Percentiles rank a stretch among this genome's conserved stretches.
phyloP scores from a whole-genome alignment of 1,140 invertebrate genomes.

The Oryctes rhinoceros region DNA sequence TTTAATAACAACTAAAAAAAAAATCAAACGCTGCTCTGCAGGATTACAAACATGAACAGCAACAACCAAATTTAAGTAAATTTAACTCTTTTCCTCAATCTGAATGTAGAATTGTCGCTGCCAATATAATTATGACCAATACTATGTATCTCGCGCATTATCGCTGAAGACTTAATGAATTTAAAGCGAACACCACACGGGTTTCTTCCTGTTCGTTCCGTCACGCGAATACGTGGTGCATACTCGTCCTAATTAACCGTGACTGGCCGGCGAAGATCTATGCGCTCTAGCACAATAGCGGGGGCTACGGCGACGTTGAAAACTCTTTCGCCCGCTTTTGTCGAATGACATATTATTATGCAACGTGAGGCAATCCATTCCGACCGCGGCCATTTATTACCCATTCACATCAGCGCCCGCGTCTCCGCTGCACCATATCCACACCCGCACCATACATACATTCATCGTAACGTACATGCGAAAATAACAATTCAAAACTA shows the following conservation, averaged over 20 bases:
- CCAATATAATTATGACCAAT: too few relatives aligned
- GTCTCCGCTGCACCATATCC: not conserved
- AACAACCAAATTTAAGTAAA: too few relatives aligned
- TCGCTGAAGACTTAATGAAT: too few relatives aligned
- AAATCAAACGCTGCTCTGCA: too few relatives aligned
- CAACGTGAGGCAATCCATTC: constrained; percentile 1
- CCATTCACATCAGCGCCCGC: not conserved
- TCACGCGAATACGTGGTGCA: not conserved
- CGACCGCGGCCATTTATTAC: not conserved
- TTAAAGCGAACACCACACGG: too few relatives aligned
- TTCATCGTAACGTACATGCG: not conserved
- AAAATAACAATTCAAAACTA: constrained; percentile 15
- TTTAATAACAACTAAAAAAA: too few relatives aligned
- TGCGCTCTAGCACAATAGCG: not conserved
- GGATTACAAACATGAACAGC: too few relatives aligned
- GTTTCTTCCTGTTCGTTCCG: too few relatives aligned
- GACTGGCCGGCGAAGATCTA: not conserved
- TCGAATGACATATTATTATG: constrained; percentile 8
- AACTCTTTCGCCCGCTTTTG: constrained; percentile 11
- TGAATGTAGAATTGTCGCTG: too few relatives aligned
- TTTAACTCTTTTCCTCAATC: too few relatives aligned
- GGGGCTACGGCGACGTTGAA: not conserved
- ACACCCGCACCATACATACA: not conserved
- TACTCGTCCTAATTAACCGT: not conserved
- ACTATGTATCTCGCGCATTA: too few relatives aligned